Evolutionary conservation across 2,113 vertebrate genomes (phyloP), one percentile per base, ranked within the genome.

Genomic region (Prionailurus bengalensis): DNA sequence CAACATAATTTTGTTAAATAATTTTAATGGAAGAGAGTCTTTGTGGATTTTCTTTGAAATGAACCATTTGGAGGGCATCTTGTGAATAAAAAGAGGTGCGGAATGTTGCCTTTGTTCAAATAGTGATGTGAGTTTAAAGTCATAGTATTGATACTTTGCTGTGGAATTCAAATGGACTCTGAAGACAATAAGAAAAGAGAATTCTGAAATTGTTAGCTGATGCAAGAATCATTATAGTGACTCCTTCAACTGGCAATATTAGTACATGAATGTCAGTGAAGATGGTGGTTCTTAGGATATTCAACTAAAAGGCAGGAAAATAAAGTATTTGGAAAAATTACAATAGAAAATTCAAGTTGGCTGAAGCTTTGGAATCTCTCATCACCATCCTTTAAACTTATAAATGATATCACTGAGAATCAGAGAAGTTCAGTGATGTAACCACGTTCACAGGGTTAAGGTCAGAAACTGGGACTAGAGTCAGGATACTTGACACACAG

Each of bases 261-360:
- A 80, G 74, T 70, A 42, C 6, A 36, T 53, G 12, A 80, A 36
- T 39, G 33, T 15, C 17, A 68, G 13, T 70, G 42, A 89, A 83
- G 29, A 71, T 39, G 61, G 51, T 19, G 39, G 23, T 55, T 83
- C 55, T 70, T 48, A 39, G n/a, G n/a, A 15, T 73, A 92, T 66
- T 39, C 82, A 66, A 3, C 73, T 78, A 66, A 81, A 86, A 11
- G 15, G 19, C 27, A 51, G 48, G n/a, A 16, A 92, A 92, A 83
- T 79, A 89, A 94, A 89, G 5, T 80, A 89, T 88, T 91, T 36
- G 27, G 10, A 29, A 61, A 95, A 76, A 39, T 80, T 94, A 58
- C 61, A n/a, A 53, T 45, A 85, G 48, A 68, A 82, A 83, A 84
- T 84, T 84, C 58, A 70, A 86, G 11, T 27, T 92, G 5, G 19